phyloP scores from a whole-genome alignment of 2,888 invertebrate genomes.

The Galerucella pusilla region DNA sequence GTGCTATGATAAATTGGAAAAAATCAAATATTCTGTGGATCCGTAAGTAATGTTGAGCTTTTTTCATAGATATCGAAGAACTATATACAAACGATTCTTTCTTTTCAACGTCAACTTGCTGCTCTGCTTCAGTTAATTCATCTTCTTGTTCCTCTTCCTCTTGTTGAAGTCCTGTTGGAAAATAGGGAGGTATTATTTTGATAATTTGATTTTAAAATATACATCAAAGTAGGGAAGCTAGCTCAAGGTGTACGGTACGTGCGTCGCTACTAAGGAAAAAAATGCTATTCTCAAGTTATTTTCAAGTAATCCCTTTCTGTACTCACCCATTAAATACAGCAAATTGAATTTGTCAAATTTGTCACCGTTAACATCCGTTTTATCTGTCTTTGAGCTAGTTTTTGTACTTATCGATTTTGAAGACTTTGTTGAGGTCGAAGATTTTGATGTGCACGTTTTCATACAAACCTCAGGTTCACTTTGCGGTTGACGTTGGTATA shows the following conservation, averaged over 20 bases:
- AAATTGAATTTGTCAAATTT: slow-evolving; percentile 46
- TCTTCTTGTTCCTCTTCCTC: slow-evolving; percentile 39
- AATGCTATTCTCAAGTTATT: not conserved
- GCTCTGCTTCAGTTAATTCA: slow-evolving; percentile 11
- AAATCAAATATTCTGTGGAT: slow-evolving; percentile 64
- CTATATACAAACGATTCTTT: slow-evolving; percentile 48
- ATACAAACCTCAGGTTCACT: not conserved
- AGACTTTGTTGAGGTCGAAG: not conserved
- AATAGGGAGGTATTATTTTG: not conserved
- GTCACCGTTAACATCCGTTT: slow-evolving; percentile 24
- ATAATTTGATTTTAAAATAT: too few species aligned
- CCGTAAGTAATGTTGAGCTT: slow-evolving; percentile 62
- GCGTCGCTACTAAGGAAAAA: too few species aligned
- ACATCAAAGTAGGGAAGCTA: too few species aligned
- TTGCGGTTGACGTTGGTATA: not conserved
- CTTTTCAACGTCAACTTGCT: slow-evolving; percentile 35
- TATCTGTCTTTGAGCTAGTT: slow-evolving; percentile 43
- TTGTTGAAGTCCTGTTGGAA: slow-evolving; percentile 20
- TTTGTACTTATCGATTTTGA: slow-evolving; percentile 6
- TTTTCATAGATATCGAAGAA: slow-evolving; percentile 52
- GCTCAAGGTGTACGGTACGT: too few species aligned
- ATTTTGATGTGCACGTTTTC: not conserved
- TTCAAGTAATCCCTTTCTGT: not conserved
- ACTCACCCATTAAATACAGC: slow-evolving; percentile 57
- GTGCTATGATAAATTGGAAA: slow-evolving; percentile 65